Conservation (phyloP, 1,140 invertebrate species). For the Archivesica marissinica region DNA sequence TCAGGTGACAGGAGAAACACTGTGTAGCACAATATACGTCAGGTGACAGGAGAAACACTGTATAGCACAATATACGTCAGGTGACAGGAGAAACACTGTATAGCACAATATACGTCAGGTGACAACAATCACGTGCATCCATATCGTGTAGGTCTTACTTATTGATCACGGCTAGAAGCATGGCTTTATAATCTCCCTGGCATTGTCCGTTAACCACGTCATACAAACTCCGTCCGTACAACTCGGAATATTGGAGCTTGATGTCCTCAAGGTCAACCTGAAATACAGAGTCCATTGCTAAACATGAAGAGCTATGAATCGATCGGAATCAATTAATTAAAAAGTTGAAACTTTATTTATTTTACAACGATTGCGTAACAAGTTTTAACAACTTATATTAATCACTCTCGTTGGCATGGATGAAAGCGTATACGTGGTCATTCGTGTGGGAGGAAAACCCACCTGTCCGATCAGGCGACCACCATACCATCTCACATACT, state of each 20-base stretch:
- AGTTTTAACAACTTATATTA: too few relatives aligned
- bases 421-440: too few relatives aligned
- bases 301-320: background rate
- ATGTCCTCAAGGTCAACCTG: constrained; percentile 59
- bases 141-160: constrained; percentile 36
- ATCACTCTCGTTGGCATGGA: too few relatives aligned
- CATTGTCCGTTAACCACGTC: constrained; percentile 40
- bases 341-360: too few relatives aligned
- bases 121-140: background rate
- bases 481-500: too few relatives aligned
- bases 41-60: too few relatives aligned
- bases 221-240: constrained; percentile 35
- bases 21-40: too few relatives aligned
- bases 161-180: constrained; percentile 52
- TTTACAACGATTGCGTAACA: too few relatives aligned
- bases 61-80: background rate
- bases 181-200: constrained; percentile 52
- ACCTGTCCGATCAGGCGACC: too few relatives aligned
- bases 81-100: background rate
- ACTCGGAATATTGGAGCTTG: constrained; percentile 37
- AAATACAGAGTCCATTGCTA: too few relatives aligned
- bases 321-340: background rate
- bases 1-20: too few relatives aligned
- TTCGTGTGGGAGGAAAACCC: too few relatives aligned
- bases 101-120: constrained; percentile 1